A percentile compares a stretch with the other conserved stretches of the same genome.
phyloP scores from a whole-genome alignment of 2,888 invertebrate species.

The Tillus elongatus region DNA sequence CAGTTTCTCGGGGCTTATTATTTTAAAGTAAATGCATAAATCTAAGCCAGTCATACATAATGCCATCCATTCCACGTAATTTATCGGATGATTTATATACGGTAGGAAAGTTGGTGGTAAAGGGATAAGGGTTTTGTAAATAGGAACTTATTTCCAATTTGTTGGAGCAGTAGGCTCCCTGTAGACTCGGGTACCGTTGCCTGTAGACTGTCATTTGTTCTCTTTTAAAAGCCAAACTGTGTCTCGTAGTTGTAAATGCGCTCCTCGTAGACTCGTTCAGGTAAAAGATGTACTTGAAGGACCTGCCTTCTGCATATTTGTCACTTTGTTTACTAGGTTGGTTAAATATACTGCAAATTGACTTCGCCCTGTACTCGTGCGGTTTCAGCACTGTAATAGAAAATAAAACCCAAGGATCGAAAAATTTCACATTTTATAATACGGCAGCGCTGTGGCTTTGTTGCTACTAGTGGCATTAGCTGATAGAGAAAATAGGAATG shows the following conservation, averaged over 20 bases:
- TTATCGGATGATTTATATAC: slow-evolving; percentile 9
- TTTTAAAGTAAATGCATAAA: not conserved
- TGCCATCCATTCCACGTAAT: not conserved
- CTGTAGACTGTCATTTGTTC: slow-evolving; percentile 14
- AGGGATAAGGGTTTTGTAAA: slow-evolving; percentile 20
- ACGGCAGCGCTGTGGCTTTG: no score
- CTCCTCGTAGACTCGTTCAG: slow-evolving; percentile 19
- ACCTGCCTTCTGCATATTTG: slow-evolving; percentile 13
- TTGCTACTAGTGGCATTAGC: no score
- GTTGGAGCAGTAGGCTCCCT: slow-evolving; percentile 22
- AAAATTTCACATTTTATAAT: no score
- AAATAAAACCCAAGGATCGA: no score
- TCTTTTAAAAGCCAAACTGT: slow-evolving; percentile 19
- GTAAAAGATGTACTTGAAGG: slow-evolving; percentile 18
- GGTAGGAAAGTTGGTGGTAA: slow-evolving; percentile 6
- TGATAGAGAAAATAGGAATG: no score
- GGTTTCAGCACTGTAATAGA: no score
- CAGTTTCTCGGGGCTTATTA: no score
- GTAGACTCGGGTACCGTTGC: no score
- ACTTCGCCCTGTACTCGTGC: no score
- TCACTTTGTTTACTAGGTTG: slow-evolving; percentile 11
- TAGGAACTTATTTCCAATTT: slow-evolving; percentile 25
- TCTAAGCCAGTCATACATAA: not conserved
- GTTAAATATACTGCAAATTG: slow-evolving; percentile 1
- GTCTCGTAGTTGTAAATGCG: slow-evolving; percentile 16